These are phyloP conservation scores for Ectemnius continuus DNA, from an alignment of 2,888 invertebrate genomes.

Conservation along the genomic window DNA sequence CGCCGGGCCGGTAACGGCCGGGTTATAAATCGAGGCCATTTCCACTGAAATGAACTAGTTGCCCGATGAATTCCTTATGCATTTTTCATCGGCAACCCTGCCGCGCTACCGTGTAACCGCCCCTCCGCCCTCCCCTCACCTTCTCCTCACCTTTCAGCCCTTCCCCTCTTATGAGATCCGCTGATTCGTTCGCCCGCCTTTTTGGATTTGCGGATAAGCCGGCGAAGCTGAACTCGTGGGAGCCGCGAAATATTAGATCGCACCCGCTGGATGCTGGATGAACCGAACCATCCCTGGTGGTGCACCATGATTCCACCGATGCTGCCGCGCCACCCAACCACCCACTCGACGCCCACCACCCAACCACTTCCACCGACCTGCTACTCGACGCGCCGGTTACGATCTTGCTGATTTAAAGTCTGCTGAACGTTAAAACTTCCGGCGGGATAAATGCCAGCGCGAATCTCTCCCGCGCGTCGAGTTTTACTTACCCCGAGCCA, in stretches of 20 bases:
- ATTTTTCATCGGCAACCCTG: conserved; percentile 28
- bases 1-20: conserved; percentile 39
- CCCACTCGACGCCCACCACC: neutral
- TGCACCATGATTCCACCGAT: neutral
- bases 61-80: conserved; percentile 35
- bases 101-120: neutral
- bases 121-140: neutral
- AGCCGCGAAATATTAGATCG: conserved; percentile 6
- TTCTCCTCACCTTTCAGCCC: neutral
- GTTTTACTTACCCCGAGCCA: too few relatives aligned
- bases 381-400: neutral
- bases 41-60: conserved; percentile 43
- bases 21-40: conserved; percentile 46
- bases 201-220: conserved; percentile 1
- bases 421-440: neutral
- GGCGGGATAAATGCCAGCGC: too few relatives aligned
- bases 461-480: too few relatives aligned
- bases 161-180: conserved; percentile 31
- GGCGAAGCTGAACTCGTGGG: neutral
- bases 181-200: conserved; percentile 23
- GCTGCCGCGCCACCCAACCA: too few relatives aligned
- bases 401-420: conserved; percentile 1
- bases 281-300: neutral
- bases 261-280: neutral
- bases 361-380: neutral